These are phyloP conservation scores for Arizona elegans DNA, from an alignment of 2,113 vertebrate species.

Conservation along the genomic window DNA sequence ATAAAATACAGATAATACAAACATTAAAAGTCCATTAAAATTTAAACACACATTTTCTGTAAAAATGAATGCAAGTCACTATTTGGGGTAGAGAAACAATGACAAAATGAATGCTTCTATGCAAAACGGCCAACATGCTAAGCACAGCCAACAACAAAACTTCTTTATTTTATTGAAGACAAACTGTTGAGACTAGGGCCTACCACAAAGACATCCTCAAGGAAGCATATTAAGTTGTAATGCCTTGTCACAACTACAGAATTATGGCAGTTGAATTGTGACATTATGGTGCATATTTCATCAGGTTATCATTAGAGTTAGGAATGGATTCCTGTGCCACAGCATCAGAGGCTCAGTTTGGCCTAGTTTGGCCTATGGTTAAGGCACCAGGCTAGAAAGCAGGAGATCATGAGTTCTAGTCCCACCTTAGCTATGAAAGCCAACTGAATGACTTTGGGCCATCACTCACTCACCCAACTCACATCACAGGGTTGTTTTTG, in stretches of 20 bases:
- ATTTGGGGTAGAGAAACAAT: not conserved
- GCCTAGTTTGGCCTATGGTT: not conserved
- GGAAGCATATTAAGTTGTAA: not conserved
- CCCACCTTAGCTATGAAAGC: not conserved
- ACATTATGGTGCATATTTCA: not conserved
- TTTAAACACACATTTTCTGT: not conserved
- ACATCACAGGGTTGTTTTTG: not conserved
- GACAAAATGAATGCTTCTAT: not conserved
- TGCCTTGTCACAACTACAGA: not conserved
- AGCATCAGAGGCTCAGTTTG: not conserved
- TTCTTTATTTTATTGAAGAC: not conserved
- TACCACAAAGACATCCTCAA: not conserved
- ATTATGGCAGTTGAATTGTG: not conserved
- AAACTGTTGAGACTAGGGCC: not conserved
- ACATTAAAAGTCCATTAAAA: too few relatives aligned
- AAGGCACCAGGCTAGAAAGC: not conserved
- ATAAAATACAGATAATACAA: too few relatives aligned
- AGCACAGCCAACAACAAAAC: not conserved
- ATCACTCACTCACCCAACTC: not conserved
- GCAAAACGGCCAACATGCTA: not conserved
- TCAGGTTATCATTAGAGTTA: not conserved
- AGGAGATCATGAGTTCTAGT: not conserved
- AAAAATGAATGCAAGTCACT: not conserved
- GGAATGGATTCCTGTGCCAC: not conserved
- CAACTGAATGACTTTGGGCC: not conserved